A percentile compares a stretch with the other conserved stretches of the same genome.
These are phyloP conservation scores for Tinea pellionella DNA, from an alignment of 2,888 invertebrate genomes.

Conservation along the genomic window DNA sequence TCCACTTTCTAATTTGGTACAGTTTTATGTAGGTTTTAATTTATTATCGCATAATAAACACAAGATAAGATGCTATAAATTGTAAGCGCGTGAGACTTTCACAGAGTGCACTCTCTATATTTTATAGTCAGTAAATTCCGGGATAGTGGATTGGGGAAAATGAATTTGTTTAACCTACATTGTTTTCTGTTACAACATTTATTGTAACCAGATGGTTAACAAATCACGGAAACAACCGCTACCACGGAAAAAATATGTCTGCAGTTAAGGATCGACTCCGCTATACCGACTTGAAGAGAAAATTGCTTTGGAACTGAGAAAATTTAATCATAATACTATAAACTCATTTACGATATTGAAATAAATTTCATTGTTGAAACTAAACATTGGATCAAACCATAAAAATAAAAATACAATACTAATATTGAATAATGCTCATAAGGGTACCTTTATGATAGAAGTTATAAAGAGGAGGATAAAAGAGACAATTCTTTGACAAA, in stretches of 20 bases:
- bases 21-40: conserved; percentile 12
- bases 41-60: conserved; percentile 12
- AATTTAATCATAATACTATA: not conserved
- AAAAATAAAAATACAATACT: not conserved
- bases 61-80: conserved; percentile 13
- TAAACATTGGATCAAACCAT: too few relatives aligned
- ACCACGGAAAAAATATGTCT: too few relatives aligned
- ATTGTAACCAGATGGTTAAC: not conserved
- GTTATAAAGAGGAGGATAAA: conserved; percentile 3
- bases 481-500: conserved; percentile 16
- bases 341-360: too few relatives aligned
- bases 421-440: not conserved
- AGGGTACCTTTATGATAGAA: not conserved
- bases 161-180: conserved; percentile 23
- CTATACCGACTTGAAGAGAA: too few relatives aligned
- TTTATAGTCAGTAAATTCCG: conserved; percentile 28
- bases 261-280: too few relatives aligned
- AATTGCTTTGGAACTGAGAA: too few relatives aligned
- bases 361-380: too few relatives aligned
- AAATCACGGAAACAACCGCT: too few relatives aligned
- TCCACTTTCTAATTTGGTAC: not conserved
- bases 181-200: conserved; percentile 18
- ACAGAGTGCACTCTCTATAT: conserved; percentile 18
- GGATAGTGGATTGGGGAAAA: conserved; percentile 25
- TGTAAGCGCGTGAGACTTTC: conserved; percentile 14